phyloP scores from a whole-genome alignment of 2,113 vertebrate species.

The Lagopus muta region DNA sequence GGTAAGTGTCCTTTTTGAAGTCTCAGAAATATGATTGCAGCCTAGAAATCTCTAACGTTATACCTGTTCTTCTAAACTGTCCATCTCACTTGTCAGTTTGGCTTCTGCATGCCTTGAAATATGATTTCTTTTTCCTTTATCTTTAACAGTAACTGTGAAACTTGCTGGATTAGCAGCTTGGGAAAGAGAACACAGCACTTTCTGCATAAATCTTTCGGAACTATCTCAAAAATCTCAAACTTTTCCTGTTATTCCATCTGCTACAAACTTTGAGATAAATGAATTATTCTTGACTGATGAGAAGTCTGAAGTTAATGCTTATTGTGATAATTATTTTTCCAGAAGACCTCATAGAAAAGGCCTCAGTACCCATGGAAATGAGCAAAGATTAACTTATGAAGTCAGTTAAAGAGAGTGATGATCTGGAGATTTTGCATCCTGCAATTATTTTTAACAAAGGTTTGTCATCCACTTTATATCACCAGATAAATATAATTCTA shows the following conservation, averaged over 20 bases:
- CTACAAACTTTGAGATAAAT: neutral
- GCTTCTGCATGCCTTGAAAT: neutral
- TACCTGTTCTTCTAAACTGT: neutral
- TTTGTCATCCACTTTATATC: neutral
- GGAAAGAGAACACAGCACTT: neutral
- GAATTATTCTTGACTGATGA: neutral
- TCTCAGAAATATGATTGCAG: neutral
- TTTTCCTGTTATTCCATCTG: neutral
- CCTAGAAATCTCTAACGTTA: neutral
- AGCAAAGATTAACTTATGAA: neutral
- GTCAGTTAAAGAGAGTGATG: neutral
- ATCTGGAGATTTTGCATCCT: neutral
- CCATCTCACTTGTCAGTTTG: neutral
- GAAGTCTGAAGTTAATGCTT: neutral
- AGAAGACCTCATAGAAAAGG: neutral
- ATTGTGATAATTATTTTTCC: neutral
- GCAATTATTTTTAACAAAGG: neutral
- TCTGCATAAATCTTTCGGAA: neutral
- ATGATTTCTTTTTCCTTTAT: neutral
- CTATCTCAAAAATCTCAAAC: neutral
- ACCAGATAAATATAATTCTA: neutral
- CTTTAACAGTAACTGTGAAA: neutral
- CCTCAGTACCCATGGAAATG: neutral
- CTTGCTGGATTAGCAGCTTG: neutral
- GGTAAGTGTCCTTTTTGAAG: neutral